phyloP scores from a whole-genome alignment of 2,797 vertebrate species.

The Tenualosa thibaudeaui region DNA sequence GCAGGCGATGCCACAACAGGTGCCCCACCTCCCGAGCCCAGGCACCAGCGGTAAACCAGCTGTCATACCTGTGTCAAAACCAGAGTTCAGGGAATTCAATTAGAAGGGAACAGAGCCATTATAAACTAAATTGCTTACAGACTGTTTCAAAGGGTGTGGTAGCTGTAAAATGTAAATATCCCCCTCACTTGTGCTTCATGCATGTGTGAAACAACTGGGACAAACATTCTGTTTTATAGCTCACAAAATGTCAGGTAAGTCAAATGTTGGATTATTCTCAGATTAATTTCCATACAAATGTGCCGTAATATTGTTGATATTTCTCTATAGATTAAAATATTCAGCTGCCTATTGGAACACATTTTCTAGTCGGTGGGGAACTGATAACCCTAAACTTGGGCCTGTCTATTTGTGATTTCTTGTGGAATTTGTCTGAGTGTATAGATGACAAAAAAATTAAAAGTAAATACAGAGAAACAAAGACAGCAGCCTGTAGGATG shows the following conservation, averaged over 20 bases:
- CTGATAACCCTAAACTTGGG: conserved; percentile 68
- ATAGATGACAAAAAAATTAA: conserved; percentile 67
- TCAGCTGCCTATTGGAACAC: conserved; percentile 76
- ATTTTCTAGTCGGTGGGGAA: conserved; percentile 73
- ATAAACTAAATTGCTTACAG: conserved; percentile 82
- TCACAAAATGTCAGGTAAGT: conserved; percentile 84
- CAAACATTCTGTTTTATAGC: conserved; percentile 78
- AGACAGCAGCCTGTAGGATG: conserved; percentile 69
- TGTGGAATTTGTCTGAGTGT: conserved; percentile 80
- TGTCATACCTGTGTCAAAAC: conserved; percentile 82
- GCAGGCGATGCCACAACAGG: conserved; percentile 74
- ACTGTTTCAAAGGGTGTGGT: conserved; percentile 83
- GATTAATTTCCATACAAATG: conserved; percentile 79
- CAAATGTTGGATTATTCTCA: conserved; percentile 74
- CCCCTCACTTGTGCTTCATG: conserved; percentile 80
- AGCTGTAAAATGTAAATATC: conserved; percentile 82
- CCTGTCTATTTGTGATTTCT: conserved; percentile 80
- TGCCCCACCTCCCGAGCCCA: conserved; percentile 68
- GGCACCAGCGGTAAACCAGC: conserved; percentile 78
- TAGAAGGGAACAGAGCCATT: conserved; percentile 87
- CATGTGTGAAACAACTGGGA: conserved; percentile 81
- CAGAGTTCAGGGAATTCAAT: conserved; percentile 83
- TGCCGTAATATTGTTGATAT: conserved; percentile 80
- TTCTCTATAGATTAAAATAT: conserved; percentile 68
- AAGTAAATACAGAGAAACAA: conserved; percentile 45